Percentiles rank a stretch among this genome's conserved stretches.
phyloP scores from a whole-genome alignment of 2,113 vertebrate genomes.

The Axis porcinus region DNA sequence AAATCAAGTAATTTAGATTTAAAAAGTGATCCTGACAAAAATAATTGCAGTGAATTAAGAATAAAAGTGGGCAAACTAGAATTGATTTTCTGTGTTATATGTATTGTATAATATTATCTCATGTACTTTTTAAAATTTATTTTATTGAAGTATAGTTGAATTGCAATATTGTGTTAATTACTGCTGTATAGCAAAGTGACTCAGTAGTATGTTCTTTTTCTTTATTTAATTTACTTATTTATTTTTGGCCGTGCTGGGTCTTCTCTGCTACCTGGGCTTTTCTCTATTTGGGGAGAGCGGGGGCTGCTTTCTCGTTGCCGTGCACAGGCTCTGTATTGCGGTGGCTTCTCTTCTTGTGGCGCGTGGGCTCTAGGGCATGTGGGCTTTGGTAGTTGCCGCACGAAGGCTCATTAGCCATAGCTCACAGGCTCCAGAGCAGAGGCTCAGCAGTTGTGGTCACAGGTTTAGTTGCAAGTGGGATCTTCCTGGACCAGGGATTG shows the following conservation, averaged over 20 bases:
- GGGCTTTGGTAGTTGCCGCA: not conserved
- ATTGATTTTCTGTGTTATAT: not conserved
- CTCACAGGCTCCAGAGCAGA: not conserved
- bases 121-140: not conserved
- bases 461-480: not conserved
- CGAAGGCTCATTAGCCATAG: not conserved
- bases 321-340: not conserved
- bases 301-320: not conserved
- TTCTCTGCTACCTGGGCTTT: not conserved
- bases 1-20: not conserved
- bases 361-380: not conserved
- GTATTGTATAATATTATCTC: not conserved
- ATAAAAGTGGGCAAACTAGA: not conserved
- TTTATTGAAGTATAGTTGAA: not conserved
- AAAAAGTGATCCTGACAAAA: not conserved
- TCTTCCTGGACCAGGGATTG: not conserved
- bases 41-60: not conserved
- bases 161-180: not conserved
- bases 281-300: accelerated
- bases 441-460: not conserved
- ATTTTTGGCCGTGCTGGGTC: not conserved
- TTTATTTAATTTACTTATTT: not conserved
- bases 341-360: not conserved
- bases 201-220: not conserved
- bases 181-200: not conserved